Percentiles rank a stretch among this genome's conserved stretches.
phyloP scores from a whole-genome alignment of 2,797 vertebrate genomes.

The Balearica regulorum region DNA sequence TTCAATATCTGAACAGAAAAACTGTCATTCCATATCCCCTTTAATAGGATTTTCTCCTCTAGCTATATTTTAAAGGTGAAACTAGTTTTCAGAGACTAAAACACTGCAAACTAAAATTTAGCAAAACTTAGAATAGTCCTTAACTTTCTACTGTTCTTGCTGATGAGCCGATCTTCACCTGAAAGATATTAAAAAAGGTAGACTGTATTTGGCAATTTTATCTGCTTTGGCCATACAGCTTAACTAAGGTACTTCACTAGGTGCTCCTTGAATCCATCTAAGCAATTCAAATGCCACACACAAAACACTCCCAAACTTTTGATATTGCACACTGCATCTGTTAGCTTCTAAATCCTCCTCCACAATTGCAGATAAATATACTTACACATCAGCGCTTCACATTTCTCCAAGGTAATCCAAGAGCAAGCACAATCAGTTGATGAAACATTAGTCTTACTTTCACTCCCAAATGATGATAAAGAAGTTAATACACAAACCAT shows the following conservation, averaged over 20 bases:
- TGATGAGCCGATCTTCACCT: not conserved
- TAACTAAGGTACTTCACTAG: not conserved
- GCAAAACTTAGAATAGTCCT: not conserved
- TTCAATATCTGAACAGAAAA: not conserved
- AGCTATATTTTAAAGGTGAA: not conserved
- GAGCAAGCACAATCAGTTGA: not conserved
- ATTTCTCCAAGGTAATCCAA: not conserved
- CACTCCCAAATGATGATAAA: not conserved
- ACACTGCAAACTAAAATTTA: not conserved
- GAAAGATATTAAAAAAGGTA: not conserved
- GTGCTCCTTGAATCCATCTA: not conserved
- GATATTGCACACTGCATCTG: not conserved
- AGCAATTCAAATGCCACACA: not conserved
- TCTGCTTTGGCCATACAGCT: not conserved
- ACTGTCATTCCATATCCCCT: not conserved
- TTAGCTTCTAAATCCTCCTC: not conserved
- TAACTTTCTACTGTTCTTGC: not conserved
- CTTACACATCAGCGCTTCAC: not conserved
- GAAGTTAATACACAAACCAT: not conserved
- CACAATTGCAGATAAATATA: not conserved
- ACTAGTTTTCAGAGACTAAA: not conserved
- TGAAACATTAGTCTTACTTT: not conserved
- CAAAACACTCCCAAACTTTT: not conserved
- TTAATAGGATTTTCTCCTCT: not conserved
- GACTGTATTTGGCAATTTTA: not conserved